Base-by-base conservation (phyloP, 2,797 vertebrate genomes). In the Lates japonicus region DNA sequence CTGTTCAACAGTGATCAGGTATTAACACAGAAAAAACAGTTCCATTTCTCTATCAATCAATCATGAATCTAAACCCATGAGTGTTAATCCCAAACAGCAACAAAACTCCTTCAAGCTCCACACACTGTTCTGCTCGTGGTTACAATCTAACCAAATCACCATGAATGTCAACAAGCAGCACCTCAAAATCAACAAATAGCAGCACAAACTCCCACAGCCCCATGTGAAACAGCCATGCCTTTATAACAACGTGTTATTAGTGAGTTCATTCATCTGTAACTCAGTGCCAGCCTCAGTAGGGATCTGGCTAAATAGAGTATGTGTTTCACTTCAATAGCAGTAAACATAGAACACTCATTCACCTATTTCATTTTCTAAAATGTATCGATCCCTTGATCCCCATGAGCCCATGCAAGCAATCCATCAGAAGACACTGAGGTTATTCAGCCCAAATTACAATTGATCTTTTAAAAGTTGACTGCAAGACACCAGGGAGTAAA, bases 401-500 rank as follows among this genome's bases (percentile, higher is more conserved):
- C 70, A 25, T 7, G 58, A 86, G 79, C 31, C 76, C 71, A 22
- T 41, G 64, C 51, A 73, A 81, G 65, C 84, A 60, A 81, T 89
- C 74, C 69, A 84, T 88, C 78, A 82, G 74, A 64, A 84, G 83
- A 83, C 78, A 14, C 83, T 75, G 80, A 90, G 90, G 84, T 86
- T 86, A 90, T 90, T 91, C 74, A 75, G 69, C 65, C 84, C 31
- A 89, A 85, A 94, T 92, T 90, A 80, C 81, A 87, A 92, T 91
- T 89, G 90, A 93, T 91, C 81, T 81, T 83, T 84, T 66, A 80
- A 90, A 91, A 90, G 87, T 85, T 83, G 80, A 82, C 81, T 83
- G 75, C 22, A 31, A 64, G 86, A 85, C 74, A 81, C 76, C 10
- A 4, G 77, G 67, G 86, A 87, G 73, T 68, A 84, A 76, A 82